Percentiles rank a stretch among this genome's conserved stretches.
These are phyloP conservation scores for Parazoanthus swiftii DNA, from an alignment of 92 coral and sea anemone species.

Conservation along the genomic window DNA sequence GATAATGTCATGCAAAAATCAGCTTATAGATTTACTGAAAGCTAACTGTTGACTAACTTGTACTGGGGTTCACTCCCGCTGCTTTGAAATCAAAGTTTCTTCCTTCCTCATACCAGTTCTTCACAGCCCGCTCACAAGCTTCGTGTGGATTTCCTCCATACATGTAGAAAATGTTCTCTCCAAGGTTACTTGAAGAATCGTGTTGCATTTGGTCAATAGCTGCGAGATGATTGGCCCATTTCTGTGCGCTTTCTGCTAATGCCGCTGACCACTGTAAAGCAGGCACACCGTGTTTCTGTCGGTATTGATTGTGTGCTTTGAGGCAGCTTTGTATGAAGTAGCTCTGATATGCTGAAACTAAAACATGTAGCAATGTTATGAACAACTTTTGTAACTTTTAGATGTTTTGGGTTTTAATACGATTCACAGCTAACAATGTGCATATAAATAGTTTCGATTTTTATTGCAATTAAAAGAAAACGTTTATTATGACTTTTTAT, in stretches of 20 bases:
- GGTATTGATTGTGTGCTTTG: conserved; percentile 68
- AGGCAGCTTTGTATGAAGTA: conserved; percentile 61
- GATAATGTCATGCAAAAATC: no score
- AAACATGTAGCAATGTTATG: not conserved
- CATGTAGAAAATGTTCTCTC: conserved; percentile 86
- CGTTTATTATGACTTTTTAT: no score
- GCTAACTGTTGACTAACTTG: conserved; percentile 57
- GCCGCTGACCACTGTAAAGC: conserved; percentile 72
- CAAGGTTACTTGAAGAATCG: conserved; percentile 56
- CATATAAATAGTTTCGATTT: no score
- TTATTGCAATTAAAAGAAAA: no score
- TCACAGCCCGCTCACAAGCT: conserved; percentile 84
- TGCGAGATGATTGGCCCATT: conserved; percentile 93
- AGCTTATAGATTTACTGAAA: not conserved
- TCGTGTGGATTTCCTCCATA: conserved; percentile 82
- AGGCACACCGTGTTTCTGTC: conserved; percentile 68
- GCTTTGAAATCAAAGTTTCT: conserved; percentile 69
- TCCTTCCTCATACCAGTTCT: conserved; percentile 83
- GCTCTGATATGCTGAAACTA: conserved; percentile 37
- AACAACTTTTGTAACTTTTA: not conserved
- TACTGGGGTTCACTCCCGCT: conserved; percentile 60
- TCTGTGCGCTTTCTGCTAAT: conserved; percentile 75
- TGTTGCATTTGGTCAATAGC: conserved; percentile 87
- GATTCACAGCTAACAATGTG: not conserved
- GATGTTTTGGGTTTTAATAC: not conserved